Evolutionary conservation across 2,113 vertebrate species (phyloP), one percentile per base, ranked within the genome.

Genomic region (Osmerus mordax): DNA sequence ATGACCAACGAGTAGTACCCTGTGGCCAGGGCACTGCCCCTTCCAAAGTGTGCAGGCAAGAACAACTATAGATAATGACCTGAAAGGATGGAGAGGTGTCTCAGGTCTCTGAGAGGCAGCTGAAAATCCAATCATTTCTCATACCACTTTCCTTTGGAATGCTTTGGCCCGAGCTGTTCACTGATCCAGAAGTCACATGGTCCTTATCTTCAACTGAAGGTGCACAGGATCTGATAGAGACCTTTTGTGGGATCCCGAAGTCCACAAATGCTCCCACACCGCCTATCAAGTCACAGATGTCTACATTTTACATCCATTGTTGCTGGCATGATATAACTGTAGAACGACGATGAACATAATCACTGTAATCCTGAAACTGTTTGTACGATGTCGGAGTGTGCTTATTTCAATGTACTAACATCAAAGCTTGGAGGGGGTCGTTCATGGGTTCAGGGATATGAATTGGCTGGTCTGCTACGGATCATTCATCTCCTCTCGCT

Each of bases 401-500:
- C 9, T 47, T 47, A 47, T 47, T 47, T 9, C 41, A 47, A 12
- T 47, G 41, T 47, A 47, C 41, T 47, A 7, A 9, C 9, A 47
- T 47, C 8, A 47, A 2, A 47, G 41, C 41, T 11, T 2, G 41
- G 41, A 47, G 41, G 9, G 41, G 41, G 41, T 47, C 9, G 41
- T 47, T 47, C 41, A 47, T 47, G 41, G 64, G 41, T 68, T 53
- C 71, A 28, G 58, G 58, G 68, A 67, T 69, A 28, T 28, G 41
- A 76, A 61, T 19, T 80, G 75, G 71, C 77, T 82, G 81, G 69
- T 56, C 69, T 80, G 60, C 81, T 72, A n/a, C 15, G 67, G 83
- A 59, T 79, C 78, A 85, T 91, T 83, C 77, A 78, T 91, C 85
- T 87, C 82, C 74, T 65, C 70, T 58, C 29, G 71, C 78, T 85